Percentiles rank a stretch among this genome's conserved stretches.
Conservation (phyloP, 1,140 invertebrate genomes). For the Paralvinella palmiformis region DNA sequence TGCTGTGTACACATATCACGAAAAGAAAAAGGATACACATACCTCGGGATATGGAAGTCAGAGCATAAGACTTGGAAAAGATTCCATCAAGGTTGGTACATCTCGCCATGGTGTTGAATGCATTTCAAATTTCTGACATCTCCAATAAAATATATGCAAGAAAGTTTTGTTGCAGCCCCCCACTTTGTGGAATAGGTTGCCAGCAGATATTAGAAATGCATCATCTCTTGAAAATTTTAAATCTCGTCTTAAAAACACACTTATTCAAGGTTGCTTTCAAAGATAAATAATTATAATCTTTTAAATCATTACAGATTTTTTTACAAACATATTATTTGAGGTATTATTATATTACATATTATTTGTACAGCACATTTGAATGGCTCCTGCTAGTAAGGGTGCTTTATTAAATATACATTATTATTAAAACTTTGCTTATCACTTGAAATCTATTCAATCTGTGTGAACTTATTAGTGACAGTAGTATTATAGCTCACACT, state of each 20-base stretch:
- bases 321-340: too few relatives aligned
- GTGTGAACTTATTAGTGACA: neutral
- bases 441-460: neutral
- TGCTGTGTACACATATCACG: slow-evolving; percentile 96
- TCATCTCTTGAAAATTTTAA: neutral
- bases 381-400: too few relatives aligned
- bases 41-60: slow-evolving; percentile 70
- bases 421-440: neutral
- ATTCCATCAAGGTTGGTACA: slow-evolving; percentile 75
- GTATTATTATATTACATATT: too few relatives aligned
- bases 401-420: neutral
- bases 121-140: neutral
- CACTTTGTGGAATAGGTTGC: too few relatives aligned
- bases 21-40: slow-evolving; percentile 92
- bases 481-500: neutral
- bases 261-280: too few relatives aligned
- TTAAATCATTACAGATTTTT: too few relatives aligned
- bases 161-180: too few relatives aligned
- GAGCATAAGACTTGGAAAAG: slow-evolving; percentile 75
- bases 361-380: too few relatives aligned
- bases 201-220: neutral
- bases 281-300: too few relatives aligned
- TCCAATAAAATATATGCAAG: neutral
- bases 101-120: neutral
- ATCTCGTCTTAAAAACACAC: too few relatives aligned